Evolutionary conservation across 2,113 vertebrate species (phyloP).

Genomic region (Malurus melanocephalus): DNA sequence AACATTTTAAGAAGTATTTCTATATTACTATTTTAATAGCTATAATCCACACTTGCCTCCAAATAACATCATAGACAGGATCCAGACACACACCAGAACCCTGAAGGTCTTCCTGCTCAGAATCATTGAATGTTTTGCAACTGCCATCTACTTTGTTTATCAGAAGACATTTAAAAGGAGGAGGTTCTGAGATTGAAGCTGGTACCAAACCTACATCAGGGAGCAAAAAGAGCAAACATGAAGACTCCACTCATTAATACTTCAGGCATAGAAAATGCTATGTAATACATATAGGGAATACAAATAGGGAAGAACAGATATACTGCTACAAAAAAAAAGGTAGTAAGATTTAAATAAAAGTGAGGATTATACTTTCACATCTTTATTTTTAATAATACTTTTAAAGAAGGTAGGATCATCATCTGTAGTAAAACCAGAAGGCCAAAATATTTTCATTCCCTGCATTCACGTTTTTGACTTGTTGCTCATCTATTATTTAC

Average conservation of each 20-base stretch:
- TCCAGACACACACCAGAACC: slow-evolving; percentile 96
- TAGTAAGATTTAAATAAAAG: not conserved
- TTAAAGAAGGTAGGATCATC: not conserved
- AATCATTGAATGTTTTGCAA: slow-evolving; percentile 97
- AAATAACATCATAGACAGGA: slow-evolving; percentile 97
- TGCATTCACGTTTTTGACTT: not conserved
- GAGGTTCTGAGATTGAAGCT: slow-evolving; percentile 90
- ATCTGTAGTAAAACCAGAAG: not conserved
- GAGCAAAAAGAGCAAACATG: not conserved
- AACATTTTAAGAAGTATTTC: not conserved
- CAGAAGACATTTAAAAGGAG: slow-evolving; percentile 95
- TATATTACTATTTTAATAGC: not conserved
- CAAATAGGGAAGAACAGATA: not conserved
- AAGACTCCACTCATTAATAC: not conserved
- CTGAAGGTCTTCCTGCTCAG: slow-evolving; percentile 96
- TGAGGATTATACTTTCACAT: not conserved
- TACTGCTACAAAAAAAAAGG: not conserved
- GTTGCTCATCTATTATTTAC: not conserved
- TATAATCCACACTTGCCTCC: slow-evolving; percentile 82
- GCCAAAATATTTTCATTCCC: not conserved
- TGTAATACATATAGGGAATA: not conserved
- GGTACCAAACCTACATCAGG: slow-evolving; percentile 84
- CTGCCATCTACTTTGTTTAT: slow-evolving; percentile 99
- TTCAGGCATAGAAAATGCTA: not conserved
- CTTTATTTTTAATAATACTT: not conserved